Conservation (phyloP, 2,113 vertebrate species). For the Solea senegalensis region DNA sequence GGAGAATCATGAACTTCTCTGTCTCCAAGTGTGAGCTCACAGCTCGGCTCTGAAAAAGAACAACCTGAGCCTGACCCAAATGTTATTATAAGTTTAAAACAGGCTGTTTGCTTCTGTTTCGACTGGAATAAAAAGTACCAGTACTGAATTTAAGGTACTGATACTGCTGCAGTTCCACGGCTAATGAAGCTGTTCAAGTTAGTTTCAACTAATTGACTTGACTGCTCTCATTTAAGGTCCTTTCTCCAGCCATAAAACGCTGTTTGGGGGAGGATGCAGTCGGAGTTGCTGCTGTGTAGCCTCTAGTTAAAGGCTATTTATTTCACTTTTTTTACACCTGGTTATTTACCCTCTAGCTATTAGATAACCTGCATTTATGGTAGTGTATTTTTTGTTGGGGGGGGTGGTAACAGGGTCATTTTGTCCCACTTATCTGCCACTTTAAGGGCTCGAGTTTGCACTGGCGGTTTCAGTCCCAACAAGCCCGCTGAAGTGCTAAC, state of each 20-base stretch:
- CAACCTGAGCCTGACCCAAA: no score
- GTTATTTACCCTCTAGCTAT: conserved; percentile 12
- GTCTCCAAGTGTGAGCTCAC: no score
- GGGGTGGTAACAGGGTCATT: neutral
- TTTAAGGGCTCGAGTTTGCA: neutral
- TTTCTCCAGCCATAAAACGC: conserved; percentile 69
- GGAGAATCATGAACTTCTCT: no score
- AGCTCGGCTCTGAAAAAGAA: no score
- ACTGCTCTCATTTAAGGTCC: conserved; percentile 46
- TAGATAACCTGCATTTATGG: neutral
- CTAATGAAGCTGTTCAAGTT: conserved; percentile 55
- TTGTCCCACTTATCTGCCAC: neutral
- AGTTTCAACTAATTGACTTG: conserved; percentile 59
- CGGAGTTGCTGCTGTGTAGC: conserved; percentile 13
- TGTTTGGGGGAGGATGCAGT: conserved; percentile 3
- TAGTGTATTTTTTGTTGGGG: no score
- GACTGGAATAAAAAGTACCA: no score
- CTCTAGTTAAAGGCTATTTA: conserved; percentile 33
- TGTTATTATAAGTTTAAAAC: no score
- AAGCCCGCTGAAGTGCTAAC: conserved; percentile 16
- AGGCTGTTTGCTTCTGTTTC: no score
- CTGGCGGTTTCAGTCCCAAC: conserved; percentile 21
- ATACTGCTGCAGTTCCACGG: conserved; percentile 32
- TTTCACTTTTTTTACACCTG: neutral
- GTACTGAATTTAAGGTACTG: no score